phyloP scores from a whole-genome alignment of 2,113 vertebrate genomes.

The Catagonus wagneri region DNA sequence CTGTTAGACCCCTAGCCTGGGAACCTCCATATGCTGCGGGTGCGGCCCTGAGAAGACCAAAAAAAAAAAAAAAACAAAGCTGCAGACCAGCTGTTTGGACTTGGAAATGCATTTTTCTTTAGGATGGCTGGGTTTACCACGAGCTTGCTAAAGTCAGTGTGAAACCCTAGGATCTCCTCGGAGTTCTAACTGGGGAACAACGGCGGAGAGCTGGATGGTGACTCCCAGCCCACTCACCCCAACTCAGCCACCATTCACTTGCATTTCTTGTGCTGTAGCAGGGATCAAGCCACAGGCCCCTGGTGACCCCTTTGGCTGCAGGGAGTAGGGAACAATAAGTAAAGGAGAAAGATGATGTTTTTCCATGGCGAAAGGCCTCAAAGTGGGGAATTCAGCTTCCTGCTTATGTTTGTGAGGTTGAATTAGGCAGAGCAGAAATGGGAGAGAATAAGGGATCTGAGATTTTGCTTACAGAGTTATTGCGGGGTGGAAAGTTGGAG shows the following conservation, averaged over 20 bases:
- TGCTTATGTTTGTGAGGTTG: not conserved
- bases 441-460: not conserved
- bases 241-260: accelerated
- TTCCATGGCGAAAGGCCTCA: not conserved
- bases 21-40: too few species aligned
- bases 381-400: not conserved
- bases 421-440: not conserved
- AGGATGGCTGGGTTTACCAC: not conserved
- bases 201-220: not conserved
- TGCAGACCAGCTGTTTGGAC: not conserved
- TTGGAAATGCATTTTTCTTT: not conserved
- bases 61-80: too few species aligned
- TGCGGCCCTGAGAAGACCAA: too few species aligned
- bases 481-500: not conserved
- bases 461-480: not conserved
- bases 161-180: not conserved
- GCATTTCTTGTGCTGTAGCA: not conserved
- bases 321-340: not conserved
- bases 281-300: not conserved
- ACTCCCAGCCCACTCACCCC: accelerated
- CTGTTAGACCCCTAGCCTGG: too few species aligned
- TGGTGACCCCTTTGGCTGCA: not conserved
- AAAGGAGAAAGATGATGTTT: not conserved
- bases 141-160: not conserved
- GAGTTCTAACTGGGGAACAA: not conserved